Evolutionary conservation across 2,888 invertebrate genomes (phyloP), one percentile per base, ranked within the genome.

Genomic region (Nymphalis urticae): DNA sequence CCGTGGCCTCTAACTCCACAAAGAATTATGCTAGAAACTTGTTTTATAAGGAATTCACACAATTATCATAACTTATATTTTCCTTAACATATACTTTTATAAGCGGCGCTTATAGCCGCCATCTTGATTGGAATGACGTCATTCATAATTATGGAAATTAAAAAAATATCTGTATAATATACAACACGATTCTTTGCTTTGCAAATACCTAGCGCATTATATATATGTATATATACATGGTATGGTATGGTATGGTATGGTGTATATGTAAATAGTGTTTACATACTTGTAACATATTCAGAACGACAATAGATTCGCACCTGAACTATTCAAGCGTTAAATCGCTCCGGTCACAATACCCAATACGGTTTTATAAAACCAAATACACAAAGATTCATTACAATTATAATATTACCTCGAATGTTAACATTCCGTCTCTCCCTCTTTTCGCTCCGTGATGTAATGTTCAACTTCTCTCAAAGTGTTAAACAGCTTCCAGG

Each of bases 391-490:
- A 48, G 47, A 47, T 19, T 60, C 60, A 56, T 56, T 56, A 48
- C 54, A 62, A 59, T 65, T 60, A 66, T 73, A 77, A 76, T 75
- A 74, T 76, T 75, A 72, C 69, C 69, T 64, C 53, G 56, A 62
- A 24, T 61, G 68, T 75, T 88, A 92, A 76, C 92, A 92, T 80
- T 92, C 92, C 47, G 92, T 92, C 78, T 92, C 92, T 72, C 92
- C 92, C 76, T 92, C 92, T 73, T 90, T 90, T 70, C 90, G 80
- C 73, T 92, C 92, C 7, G 87, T 87, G 32, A 92, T 90, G 70
- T 92, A 92, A 75, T 92, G 92, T 76, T 92, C 92, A 72, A 92
- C 92, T 73, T 92, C 92, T n/a, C 88, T 72, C 59, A 90, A 76
- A 6, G 87, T 85, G 66, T 86, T 83, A 81, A 92, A 92, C 54